Evolutionary conservation across 2,888 invertebrate species (phyloP), one percentile per base, ranked within the genome.

Genomic region (Harmothoe impar): DNA sequence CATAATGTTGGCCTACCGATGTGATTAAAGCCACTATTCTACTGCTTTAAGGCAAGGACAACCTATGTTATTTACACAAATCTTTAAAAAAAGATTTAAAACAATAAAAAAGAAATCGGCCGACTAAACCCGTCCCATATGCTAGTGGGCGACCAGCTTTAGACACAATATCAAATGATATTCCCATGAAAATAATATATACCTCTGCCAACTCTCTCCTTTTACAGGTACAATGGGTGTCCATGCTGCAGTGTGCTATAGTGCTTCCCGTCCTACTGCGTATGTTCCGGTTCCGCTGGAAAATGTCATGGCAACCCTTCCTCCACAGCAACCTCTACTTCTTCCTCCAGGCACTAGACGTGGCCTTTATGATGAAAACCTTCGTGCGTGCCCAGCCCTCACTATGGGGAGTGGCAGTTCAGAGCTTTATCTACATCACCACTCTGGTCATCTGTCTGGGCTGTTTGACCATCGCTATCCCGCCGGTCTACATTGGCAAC

Each of bases 321-420:
- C 88, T 90, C 17, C 86, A 90, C 31, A 85, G 85, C 33, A 88
- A 81, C 62, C 35, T 90, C 29, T 90, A 90, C 88, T 54, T 90
- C 88, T 68, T 77, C 72, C 62, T 90, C 12, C 90, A 90, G 54
- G 90, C 90, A 35, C 54, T 88, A 88, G 90, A 90, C 23, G 62
- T 90, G 23, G 51, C 51, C 54, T 33, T 54, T 54, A 31, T 81
- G 78, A 89, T 89, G 62, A 43, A 68, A 23, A 89, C 89, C 12
- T 56, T 68, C 29, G 68, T 68, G 25, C 31, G 43, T 12, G 68
- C 89, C 0, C 25, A 31, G 35, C 35, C 52, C 10, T n/a, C 35
- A 31, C 35, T 43, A 5, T 89, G 89, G 89, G 43, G 68, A 31
- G 43, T 68, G 52, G 89, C 89, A 12, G 25, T 68, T 12, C 89